Evolutionary conservation across 1,140 invertebrate species (phyloP).

Genomic region (Brachionus plicatilis): DNA sequence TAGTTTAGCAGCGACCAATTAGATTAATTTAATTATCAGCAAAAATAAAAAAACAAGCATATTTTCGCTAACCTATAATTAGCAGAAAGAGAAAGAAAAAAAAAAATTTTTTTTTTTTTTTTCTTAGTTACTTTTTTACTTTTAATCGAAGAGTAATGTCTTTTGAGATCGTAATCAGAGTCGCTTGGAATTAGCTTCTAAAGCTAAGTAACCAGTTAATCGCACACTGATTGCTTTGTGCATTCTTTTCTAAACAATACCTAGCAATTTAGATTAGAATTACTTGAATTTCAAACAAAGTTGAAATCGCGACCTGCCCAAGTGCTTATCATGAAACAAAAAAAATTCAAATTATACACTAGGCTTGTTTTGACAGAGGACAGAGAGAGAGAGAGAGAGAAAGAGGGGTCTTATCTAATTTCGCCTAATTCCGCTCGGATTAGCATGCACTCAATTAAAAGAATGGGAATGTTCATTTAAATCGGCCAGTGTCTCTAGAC

Average conservation of each 20-base stretch:
- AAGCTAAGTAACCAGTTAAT: not conserved
- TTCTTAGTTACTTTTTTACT: slow-evolving; percentile 1
- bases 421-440: not conserved
- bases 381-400: not conserved
- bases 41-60: not conserved
- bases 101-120: not conserved
- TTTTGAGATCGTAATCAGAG: not conserved
- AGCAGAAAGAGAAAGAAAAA: not conserved
- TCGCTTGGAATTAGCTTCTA: not conserved
- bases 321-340: not conserved
- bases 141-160: not conserved
- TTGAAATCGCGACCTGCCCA: not conserved
- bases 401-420: not conserved
- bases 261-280: not conserved
- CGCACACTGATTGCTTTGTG: not conserved
- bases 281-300: slow-evolving; percentile 1
- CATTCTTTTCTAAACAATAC: not conserved
- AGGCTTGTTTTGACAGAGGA: not conserved
- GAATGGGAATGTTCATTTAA: not conserved
- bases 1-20: not conserved
- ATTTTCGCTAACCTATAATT: not conserved
- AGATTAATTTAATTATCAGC: not conserved
- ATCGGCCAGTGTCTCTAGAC: not conserved
- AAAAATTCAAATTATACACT: not conserved
- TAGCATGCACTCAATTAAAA: not conserved